Conservation (phyloP, 2,888 invertebrate genomes). For the Zele albiditarsus region DNA sequence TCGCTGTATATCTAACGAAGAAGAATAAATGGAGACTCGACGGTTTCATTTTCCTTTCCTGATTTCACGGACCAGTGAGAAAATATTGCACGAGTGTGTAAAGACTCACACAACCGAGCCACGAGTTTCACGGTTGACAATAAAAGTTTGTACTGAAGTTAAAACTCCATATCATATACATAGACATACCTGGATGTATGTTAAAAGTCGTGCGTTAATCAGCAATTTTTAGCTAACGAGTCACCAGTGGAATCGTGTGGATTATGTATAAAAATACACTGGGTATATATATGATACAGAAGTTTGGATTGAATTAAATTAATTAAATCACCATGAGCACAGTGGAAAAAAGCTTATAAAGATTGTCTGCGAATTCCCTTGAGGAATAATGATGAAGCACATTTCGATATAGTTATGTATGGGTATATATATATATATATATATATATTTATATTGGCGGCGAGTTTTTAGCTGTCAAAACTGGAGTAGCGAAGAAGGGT, state of each 20-base stretch:
- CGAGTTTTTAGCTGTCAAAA: constrained; percentile 50
- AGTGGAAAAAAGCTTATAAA: constrained; percentile 1
- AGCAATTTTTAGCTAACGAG: constrained; percentile 33
- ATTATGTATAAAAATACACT: neutral
- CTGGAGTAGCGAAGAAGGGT: constrained; percentile 39
- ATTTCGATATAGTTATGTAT: neutral
- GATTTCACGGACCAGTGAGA: constrained; percentile 32
- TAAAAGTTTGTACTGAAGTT: constrained; percentile 29
- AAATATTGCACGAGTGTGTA: constrained; percentile 25
- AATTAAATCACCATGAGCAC: neutral
- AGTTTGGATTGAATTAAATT: constrained; percentile 4
- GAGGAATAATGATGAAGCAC: constrained; percentile 19
- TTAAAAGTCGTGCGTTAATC: neutral
- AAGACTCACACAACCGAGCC: constrained; percentile 4
- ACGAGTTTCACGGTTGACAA: constrained; percentile 17
- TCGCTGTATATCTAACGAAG: constrained; percentile 1
- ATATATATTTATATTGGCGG: neutral
- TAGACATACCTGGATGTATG: neutral
- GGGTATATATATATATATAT: neutral
- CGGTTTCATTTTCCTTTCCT: constrained; percentile 34
- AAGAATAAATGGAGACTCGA: constrained; percentile 23
- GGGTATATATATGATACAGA: neutral
- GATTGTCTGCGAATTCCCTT: neutral
- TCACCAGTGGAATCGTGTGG: constrained; percentile 19
- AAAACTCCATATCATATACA: constrained; percentile 6